Percentiles rank a stretch among this genome's conserved stretches.
phyloP scores from a whole-genome alignment of 2,113 vertebrate genomes.

The Catharus fuscescens region DNA sequence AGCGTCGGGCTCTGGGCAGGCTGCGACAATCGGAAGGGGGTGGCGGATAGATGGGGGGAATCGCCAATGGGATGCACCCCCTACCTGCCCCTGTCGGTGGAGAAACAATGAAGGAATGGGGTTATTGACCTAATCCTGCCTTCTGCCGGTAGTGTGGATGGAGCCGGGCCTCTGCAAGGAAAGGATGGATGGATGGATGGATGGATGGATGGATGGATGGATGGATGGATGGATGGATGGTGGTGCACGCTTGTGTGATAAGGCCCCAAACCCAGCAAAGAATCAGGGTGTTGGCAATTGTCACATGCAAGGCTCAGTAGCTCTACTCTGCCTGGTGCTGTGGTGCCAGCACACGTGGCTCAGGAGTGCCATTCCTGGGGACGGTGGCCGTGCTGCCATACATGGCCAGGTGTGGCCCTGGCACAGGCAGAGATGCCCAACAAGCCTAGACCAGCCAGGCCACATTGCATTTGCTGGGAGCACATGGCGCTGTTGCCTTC shows the following conservation, averaged over 20 bases:
- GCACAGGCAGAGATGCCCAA: neutral
- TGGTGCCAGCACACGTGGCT: neutral
- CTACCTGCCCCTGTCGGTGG: too few relatives aligned
- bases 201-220: accelerated
- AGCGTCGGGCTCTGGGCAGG: neutral
- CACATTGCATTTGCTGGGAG: accelerated
- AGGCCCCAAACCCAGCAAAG: neutral
- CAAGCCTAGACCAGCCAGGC: neutral
- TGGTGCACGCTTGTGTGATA: neutral
- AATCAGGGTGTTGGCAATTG: accelerated
- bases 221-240: accelerated
- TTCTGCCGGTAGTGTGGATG: too few relatives aligned
- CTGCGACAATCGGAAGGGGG: accelerated
- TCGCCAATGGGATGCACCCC: accelerated
- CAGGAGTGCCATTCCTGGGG: neutral
- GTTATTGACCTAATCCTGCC: neutral
- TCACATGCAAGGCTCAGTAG: accelerated
- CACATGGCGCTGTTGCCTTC: neutral
- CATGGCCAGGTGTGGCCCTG: neutral
- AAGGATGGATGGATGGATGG: neutral
- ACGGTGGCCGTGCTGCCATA: accelerated
- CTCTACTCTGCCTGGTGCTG: accelerated
- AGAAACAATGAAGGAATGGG: neutral
- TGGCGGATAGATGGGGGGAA: accelerated
- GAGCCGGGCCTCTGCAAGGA: neutral